Conservation (phyloP, 2,888 invertebrate species). For the Papilio elwesi region DNA sequence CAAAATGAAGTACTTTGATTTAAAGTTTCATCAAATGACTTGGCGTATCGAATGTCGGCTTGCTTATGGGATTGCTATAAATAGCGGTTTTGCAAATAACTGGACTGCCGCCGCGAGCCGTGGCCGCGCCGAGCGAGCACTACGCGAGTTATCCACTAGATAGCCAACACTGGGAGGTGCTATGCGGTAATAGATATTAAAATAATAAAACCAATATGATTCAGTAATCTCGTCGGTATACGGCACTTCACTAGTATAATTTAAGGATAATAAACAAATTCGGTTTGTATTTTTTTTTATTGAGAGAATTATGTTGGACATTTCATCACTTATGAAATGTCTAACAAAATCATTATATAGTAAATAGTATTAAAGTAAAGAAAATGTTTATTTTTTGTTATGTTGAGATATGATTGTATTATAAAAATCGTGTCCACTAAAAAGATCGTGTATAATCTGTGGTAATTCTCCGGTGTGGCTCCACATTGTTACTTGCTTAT, state of each 20-base stretch:
- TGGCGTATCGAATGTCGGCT: slow-evolving; percentile 57
- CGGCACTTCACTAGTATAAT: too few species aligned
- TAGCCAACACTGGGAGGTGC: slow-evolving; percentile 51
- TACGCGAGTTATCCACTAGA: slow-evolving; percentile 55
- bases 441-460: slow-evolving; percentile 49
- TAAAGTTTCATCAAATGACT: slow-evolving; percentile 44
- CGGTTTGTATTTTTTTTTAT: too few species aligned
- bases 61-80: slow-evolving; percentile 76
- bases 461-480: slow-evolving; percentile 51
- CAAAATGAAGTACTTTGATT: background rate
- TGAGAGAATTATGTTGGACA: too few species aligned
- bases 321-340: too few species aligned
- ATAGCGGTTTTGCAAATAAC: slow-evolving; percentile 82
- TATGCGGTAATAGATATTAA: slow-evolving; percentile 45
- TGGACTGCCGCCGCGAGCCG: slow-evolving; percentile 71
- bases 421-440: slow-evolving; percentile 37
- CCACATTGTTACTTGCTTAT: slow-evolving; percentile 82
- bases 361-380: too few species aligned
- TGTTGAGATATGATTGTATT: background rate
- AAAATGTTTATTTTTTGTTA: background rate
- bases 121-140: slow-evolving; percentile 62
- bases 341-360: too few species aligned
- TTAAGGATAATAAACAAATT: too few species aligned
- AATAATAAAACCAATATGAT: background rate
- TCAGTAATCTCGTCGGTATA: too few species aligned